A percentile compares a stretch with the other conserved stretches of the same genome.
Conservation (phyloP, 2,113 vertebrate species). For the Conger conger region DNA sequence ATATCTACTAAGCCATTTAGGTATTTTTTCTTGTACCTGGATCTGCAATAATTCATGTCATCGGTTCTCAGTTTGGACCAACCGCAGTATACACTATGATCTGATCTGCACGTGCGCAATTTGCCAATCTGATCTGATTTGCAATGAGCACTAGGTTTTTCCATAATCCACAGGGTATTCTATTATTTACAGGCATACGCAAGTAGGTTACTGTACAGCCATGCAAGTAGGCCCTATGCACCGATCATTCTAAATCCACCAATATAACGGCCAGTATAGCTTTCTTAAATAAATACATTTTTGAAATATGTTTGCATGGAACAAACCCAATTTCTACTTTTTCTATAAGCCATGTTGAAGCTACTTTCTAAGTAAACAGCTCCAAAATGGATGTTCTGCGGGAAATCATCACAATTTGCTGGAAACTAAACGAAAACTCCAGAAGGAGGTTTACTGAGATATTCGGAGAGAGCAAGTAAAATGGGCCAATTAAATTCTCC, state of each 20-base stretch:
- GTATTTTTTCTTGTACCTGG: neutral
- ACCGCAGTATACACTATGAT: neutral
- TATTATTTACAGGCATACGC: neutral
- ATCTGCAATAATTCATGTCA: neutral
- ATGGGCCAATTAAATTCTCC: neutral
- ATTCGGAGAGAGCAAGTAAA: neutral
- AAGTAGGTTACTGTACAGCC: neutral
- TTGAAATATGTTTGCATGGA: neutral
- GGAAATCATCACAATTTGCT: neutral
- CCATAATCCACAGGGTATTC: neutral
- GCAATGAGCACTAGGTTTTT: no score
- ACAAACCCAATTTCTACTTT: neutral
- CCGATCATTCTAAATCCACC: conserved; percentile 5
- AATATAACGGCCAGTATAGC: neutral
- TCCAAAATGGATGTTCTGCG: neutral
- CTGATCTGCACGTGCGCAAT: neutral
- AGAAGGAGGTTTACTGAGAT: neutral
- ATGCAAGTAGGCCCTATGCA: neutral
- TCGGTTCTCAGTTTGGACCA: neutral
- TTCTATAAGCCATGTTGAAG: neutral
- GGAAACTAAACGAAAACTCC: neutral
- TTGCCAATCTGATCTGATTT: no score
- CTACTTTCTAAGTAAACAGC: neutral
- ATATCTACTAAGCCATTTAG: no score
- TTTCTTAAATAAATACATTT: neutral